phyloP scores from a whole-genome alignment of 37 sponge, comb jelly and placozoan genomes.

The Axinella damicornis region DNA sequence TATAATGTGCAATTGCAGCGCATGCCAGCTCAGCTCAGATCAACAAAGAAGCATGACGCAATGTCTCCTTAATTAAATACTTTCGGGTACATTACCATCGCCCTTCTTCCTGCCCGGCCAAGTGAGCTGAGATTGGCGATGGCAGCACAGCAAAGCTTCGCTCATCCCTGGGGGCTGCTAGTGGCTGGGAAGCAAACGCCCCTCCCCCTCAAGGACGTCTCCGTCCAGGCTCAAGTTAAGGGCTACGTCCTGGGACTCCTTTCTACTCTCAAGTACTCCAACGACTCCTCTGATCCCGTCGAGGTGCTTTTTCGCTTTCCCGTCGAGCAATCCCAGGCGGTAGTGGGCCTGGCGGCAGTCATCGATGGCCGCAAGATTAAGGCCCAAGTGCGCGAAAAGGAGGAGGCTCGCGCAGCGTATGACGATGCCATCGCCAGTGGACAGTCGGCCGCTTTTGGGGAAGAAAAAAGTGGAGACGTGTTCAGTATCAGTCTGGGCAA shows the following conservation, averaged over 20 bases:
- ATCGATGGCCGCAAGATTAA: conserved; percentile 65
- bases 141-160: background rate
- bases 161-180: background rate
- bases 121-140: too few relatives aligned
- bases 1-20: too few relatives aligned
- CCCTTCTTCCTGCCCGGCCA: too few relatives aligned
- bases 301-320: conserved; percentile 64
- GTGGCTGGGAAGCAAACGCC: conserved; percentile 18
- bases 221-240: conserved; percentile 36
- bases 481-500: conserved; percentile 71
- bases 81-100: too few relatives aligned
- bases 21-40: too few relatives aligned
- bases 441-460: conserved; percentile 57
- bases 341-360: conserved; percentile 56
- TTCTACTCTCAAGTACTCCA: conserved; percentile 46
- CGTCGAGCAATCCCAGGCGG: conserved; percentile 60
- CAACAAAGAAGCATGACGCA: too few relatives aligned
- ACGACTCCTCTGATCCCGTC: conserved; percentile 52
- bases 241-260: conserved; percentile 41
- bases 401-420: conserved; percentile 59
- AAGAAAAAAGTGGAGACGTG: conserved; percentile 75
- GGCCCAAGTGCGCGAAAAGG: conserved; percentile 72
- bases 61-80: too few relatives aligned
- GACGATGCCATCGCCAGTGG: conserved; percentile 77
- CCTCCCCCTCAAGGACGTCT: conserved; percentile 40